phyloP scores from a whole-genome alignment of 2,113 vertebrate genomes.

The Ahaetulla prasina region DNA sequence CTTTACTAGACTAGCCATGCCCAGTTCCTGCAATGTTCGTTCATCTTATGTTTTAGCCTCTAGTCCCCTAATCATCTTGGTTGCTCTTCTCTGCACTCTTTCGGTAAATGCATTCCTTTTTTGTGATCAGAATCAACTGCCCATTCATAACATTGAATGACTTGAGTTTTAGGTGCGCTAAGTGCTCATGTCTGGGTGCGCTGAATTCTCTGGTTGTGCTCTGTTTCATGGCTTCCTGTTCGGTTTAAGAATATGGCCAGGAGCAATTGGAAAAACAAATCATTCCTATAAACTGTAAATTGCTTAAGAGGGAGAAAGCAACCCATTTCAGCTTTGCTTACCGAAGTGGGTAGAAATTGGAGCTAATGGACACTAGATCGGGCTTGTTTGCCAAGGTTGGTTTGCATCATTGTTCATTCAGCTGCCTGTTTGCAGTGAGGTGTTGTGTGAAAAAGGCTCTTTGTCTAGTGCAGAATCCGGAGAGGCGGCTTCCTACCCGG shows the following conservation, averaged over 20 bases:
- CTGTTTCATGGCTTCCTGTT: slow-evolving; percentile 60
- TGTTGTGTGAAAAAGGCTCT: not conserved
- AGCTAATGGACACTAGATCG: slow-evolving; percentile 17
- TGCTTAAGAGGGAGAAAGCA: slow-evolving; percentile 39
- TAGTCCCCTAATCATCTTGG: no score
- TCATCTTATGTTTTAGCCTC: no score
- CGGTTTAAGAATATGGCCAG: not conserved
- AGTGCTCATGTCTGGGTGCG: slow-evolving; percentile 19
- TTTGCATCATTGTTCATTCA: not conserved
- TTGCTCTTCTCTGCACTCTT: no score
- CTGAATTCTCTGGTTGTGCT: slow-evolving; percentile 39
- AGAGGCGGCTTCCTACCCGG: not conserved
- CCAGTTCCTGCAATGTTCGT: no score
- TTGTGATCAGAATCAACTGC: not conserved
- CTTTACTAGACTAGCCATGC: no score
- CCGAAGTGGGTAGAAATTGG: slow-evolving; percentile 18
- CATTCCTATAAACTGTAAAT: slow-evolving; percentile 26
- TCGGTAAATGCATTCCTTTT: not conserved
- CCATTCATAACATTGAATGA: not conserved
- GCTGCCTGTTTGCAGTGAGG: not conserved
- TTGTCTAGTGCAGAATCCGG: not conserved
- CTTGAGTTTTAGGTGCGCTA: not conserved
- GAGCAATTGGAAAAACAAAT: not conserved
- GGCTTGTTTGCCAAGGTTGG: slow-evolving; percentile 22
- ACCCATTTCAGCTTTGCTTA: slow-evolving; percentile 25